Conservation (phyloP, 2,888 invertebrate species). For the Spilosoma lubricipeda region DNA sequence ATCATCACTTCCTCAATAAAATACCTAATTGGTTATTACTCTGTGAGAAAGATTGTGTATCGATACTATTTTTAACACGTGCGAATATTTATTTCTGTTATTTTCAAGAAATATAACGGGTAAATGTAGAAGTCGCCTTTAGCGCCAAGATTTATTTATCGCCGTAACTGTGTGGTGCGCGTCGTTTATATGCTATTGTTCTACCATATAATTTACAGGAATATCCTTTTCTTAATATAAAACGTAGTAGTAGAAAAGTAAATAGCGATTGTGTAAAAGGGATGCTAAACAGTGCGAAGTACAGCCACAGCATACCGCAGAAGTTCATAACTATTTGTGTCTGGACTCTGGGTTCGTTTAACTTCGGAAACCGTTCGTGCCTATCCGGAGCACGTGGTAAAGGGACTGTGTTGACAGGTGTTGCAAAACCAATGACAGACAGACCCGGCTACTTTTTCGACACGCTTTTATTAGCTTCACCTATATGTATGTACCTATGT, state of each 20-base stretch:
- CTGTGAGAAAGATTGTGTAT: slow-evolving; percentile 47
- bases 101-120: slow-evolving; percentile 27
- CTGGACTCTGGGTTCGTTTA: slow-evolving; percentile 66
- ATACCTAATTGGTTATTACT: slow-evolving; percentile 57
- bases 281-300: slow-evolving; percentile 59
- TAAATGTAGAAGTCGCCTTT: slow-evolving; percentile 21
- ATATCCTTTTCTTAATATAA: slow-evolving; percentile 17
- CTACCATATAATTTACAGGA: slow-evolving; percentile 19
- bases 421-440: slow-evolving; percentile 52
- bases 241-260: slow-evolving; percentile 29
- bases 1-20: slow-evolving; percentile 76
- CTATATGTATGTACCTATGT: too few species aligned
- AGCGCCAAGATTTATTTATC: slow-evolving; percentile 6
- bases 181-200: slow-evolving; percentile 35
- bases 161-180: slow-evolving; percentile 3
- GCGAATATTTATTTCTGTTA: slow-evolving; percentile 1
- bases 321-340: slow-evolving; percentile 80
- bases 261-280: slow-evolving; percentile 35
- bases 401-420: slow-evolving; percentile 65
- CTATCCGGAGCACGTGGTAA: slow-evolving; percentile 77
- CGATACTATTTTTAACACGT: slow-evolving; percentile 2
- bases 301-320: slow-evolving; percentile 59
- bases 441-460: slow-evolving; percentile 35
- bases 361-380: slow-evolving; percentile 65
- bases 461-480: too few species aligned